Base-by-base conservation (phyloP, 2,888 invertebrate species). In the Drosophila demipolita region DNA sequence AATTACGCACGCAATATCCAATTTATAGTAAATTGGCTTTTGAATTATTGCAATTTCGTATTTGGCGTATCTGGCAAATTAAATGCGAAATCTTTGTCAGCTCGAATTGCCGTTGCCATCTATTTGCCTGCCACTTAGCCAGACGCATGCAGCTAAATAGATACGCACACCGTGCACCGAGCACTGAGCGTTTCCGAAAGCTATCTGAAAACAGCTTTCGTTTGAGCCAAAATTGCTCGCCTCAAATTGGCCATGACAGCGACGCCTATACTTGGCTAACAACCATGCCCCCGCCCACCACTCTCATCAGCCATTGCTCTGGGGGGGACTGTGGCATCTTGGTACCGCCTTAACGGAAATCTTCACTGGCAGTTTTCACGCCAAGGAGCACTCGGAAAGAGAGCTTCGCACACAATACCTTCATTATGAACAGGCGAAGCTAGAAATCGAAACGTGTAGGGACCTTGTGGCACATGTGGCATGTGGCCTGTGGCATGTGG, bases 361-460 rank as follows among this genome's bases (percentile, higher is more conserved):
- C 83, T 76, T 80, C 62, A 71, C 48, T 58, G 70, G 78, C 83
- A 81, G 67, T 83, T 86, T 84, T 84, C 82, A 81, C 89, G 76
- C 87, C 78, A 73, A 73, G 66, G 54, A 65, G 29, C 63, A 73
- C 54, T 74, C 33, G 40, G 53, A 63, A 67, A 33, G 52, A 54
- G 64, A 57, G 42, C 50, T 29, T 42, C 50, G 53, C 64, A 73
- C 61, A 48, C 12, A 81, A 87, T 83, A 85, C 87, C 86, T 87
- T 87, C 82, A 86, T 87, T 87, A 87, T 75, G 67, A 64, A 33
- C 60, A 64, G 74, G 61, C 52, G 77, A 67, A 55, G 61, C 65
- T 65, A 64, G 69, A 58, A 75, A 82, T 73, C 68, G 83, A 82
- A 73, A 67, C 68, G 78, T 74, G 78, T 69, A 52, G 61, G 66